These are phyloP conservation scores for Octopus bimaculoides DNA, from an alignment of 1,140 invertebrate species.

Conservation along the genomic window DNA sequence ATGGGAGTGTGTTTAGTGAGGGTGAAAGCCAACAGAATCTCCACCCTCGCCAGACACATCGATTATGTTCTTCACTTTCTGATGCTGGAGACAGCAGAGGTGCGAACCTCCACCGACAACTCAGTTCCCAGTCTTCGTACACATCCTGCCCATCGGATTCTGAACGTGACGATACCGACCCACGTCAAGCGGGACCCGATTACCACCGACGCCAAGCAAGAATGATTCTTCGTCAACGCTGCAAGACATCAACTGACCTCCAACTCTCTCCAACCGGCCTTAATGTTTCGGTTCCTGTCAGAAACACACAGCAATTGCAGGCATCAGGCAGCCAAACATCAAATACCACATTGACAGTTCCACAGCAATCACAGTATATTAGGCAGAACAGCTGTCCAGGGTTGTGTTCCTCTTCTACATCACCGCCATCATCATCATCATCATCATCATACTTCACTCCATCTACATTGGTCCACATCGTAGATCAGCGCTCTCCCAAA, in stretches of 20 bases:
- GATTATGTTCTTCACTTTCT: background rate
- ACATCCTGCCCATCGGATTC: background rate
- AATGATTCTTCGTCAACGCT: background rate
- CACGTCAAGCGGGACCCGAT: background rate
- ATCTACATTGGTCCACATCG: background rate
- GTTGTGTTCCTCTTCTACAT: background rate
- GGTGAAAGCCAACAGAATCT: constrained; percentile 18
- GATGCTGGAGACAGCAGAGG: background rate
- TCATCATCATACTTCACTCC: background rate
- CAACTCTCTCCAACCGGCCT: too few species aligned
- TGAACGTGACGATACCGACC: background rate
- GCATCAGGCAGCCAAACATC: too few species aligned
- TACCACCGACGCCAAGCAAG: background rate
- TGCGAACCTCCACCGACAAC: background rate
- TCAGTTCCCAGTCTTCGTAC: background rate
- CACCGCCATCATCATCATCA: background rate
- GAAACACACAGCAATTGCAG: too few species aligned
- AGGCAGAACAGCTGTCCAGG: background rate
- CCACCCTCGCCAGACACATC: constrained; percentile 37
- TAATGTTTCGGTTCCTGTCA: too few species aligned
- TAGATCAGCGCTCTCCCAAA: constrained; percentile 17
- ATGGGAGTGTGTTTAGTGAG: constrained; percentile 39
- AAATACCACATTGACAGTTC: background rate
- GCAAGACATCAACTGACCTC: background rate
- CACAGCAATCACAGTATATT: background rate